phyloP scores from a whole-genome alignment of 2,888 invertebrate genomes.

The Altica lythri region DNA sequence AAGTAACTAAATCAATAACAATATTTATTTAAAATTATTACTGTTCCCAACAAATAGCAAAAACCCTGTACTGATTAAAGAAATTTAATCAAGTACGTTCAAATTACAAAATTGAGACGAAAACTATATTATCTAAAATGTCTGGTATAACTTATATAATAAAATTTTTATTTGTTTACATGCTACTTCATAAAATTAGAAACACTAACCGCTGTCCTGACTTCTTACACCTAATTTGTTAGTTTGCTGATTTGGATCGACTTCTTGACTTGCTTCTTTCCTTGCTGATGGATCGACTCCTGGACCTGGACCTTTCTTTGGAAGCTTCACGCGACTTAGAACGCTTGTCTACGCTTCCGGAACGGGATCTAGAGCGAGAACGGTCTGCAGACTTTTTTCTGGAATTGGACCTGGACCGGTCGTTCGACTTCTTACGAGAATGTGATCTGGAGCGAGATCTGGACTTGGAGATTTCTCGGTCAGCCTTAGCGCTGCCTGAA shows the following conservation, averaged over 20 bases:
- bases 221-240: slow-evolving; percentile 29
- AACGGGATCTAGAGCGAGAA: slow-evolving; percentile 50
- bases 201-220: slow-evolving; percentile 31
- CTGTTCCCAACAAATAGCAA: too few species aligned
- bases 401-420: slow-evolving; percentile 50
- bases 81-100: too few species aligned
- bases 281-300: slow-evolving; percentile 52
- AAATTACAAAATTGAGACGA: neutral
- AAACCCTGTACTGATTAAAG: too few species aligned
- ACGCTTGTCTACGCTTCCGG: slow-evolving; percentile 45
- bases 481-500: slow-evolving; percentile 36
- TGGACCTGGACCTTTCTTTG: slow-evolving; percentile 52
- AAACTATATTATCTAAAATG: slow-evolving; percentile 3
- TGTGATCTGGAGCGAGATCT: slow-evolving; percentile 49
- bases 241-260: slow-evolving; percentile 50
- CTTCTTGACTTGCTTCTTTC: slow-evolving; percentile 48
- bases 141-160: slow-evolving; percentile 14
- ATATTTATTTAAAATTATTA: too few species aligned
- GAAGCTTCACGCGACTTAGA: slow-evolving; percentile 51
- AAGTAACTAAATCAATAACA: too few species aligned
- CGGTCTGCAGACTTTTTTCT: slow-evolving; percentile 50
- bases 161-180: slow-evolving; percentile 24
- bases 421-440: slow-evolving; percentile 47
- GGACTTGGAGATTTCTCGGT: slow-evolving; percentile 52
- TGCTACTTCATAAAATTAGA: slow-evolving; percentile 31